Evolutionary conservation across 2,888 invertebrate genomes (phyloP).

Genomic region (Clostera curtula): DNA sequence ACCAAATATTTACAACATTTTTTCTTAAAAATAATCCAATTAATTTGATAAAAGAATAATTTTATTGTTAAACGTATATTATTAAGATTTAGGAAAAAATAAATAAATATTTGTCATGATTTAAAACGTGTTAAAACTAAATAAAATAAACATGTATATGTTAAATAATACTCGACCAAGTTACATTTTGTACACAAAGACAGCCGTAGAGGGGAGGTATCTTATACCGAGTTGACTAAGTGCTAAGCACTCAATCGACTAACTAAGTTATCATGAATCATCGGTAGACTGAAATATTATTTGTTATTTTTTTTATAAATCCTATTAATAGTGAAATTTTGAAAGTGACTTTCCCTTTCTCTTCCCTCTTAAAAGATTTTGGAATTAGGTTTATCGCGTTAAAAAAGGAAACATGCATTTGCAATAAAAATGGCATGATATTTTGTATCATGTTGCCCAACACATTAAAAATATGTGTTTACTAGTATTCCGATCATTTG

Average conservation of each 20-base stretch:
- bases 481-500: no score
- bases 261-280: slow-evolving; percentile 7
- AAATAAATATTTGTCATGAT: slow-evolving; percentile 70
- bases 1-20: slow-evolving; percentile 34
- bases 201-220: slow-evolving; percentile 50
- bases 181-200: slow-evolving; percentile 53
- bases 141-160: slow-evolving; percentile 33
- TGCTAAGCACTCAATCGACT: slow-evolving; percentile 15
- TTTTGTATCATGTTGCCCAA: no score
- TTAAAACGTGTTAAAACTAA: slow-evolving; percentile 48
- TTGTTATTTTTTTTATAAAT: no score
- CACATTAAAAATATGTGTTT: no score
- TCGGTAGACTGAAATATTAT: no score
- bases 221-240: slow-evolving; percentile 40
- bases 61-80: no score
- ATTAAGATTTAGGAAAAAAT: slow-evolving; percentile 34
- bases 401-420: no score
- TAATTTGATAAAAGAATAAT: slow-evolving; percentile 21
- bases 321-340: no score
- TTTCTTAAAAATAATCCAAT: slow-evolving; percentile 18
- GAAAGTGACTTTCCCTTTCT: no score
- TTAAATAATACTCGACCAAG: slow-evolving; percentile 58
- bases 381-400: no score
- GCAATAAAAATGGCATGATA: no score
- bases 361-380: no score